A percentile compares a stretch with the other conserved stretches of the same genome.
phyloP scores from a whole-genome alignment of 2,888 invertebrate genomes.

The Anthophora plumipes region DNA sequence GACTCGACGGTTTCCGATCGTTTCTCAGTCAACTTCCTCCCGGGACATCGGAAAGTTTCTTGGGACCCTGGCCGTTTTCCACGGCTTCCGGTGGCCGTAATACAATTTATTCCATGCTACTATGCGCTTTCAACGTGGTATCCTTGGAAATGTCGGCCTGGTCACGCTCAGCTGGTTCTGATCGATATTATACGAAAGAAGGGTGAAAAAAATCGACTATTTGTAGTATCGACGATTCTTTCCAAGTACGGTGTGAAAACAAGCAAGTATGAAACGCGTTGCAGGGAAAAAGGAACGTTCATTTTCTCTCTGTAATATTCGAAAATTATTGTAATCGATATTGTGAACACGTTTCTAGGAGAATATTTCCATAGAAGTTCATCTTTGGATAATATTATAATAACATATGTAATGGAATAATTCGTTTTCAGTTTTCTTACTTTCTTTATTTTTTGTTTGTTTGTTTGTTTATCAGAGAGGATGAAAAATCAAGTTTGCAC shows the following conservation, averaged over 20 bases:
- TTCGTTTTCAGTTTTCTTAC: too few relatives aligned
- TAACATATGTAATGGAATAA: too few relatives aligned
- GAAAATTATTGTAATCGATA: not conserved
- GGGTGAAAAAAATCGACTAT: slow-evolving; percentile 29
- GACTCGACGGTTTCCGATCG: not conserved
- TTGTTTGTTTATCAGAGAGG: too few relatives aligned
- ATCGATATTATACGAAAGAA: slow-evolving; percentile 43
- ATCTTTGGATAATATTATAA: too few relatives aligned
- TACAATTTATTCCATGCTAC: slow-evolving; percentile 40
- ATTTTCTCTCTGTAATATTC: not conserved
- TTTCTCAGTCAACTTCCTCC: not conserved
- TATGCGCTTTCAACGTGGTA: slow-evolving; percentile 43
- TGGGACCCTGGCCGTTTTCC: slow-evolving; percentile 22
- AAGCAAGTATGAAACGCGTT: not conserved
- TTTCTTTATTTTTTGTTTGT: too few relatives aligned
- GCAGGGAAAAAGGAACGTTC: not conserved
- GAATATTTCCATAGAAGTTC: not conserved
- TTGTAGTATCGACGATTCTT: slow-evolving; percentile 28
- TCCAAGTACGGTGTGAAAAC: slow-evolving; percentile 13
- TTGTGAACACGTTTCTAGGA: not conserved
- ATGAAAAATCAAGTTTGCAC: too few relatives aligned
- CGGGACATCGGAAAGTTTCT: not conserved
- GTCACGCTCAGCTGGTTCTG: slow-evolving; percentile 56
- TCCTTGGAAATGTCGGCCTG: slow-evolving; percentile 60
- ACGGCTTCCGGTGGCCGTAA: slow-evolving; percentile 38